phyloP scores from a whole-genome alignment of 2,797 vertebrate genomes.

The Sternotherus odoratus region DNA sequence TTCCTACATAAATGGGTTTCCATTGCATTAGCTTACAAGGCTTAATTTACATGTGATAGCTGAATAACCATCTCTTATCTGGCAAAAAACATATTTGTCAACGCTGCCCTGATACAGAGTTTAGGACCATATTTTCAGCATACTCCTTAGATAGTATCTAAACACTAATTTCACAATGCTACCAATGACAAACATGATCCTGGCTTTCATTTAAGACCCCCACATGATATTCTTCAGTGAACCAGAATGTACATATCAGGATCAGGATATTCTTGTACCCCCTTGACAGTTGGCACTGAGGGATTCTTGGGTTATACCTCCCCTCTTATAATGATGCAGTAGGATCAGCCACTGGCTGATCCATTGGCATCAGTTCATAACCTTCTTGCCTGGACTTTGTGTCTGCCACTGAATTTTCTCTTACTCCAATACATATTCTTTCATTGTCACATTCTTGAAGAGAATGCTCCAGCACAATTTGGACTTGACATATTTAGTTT shows the following conservation, averaged over 20 bases:
- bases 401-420: not conserved
- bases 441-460: not conserved
- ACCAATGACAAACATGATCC: not conserved
- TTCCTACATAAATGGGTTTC: not conserved
- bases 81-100: not conserved
- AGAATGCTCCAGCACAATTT: not conserved
- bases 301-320: too few relatives aligned
- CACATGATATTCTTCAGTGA: not conserved
- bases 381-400: not conserved
- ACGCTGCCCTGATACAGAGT: too few relatives aligned
- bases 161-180: not conserved
- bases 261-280: too few relatives aligned
- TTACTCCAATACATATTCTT: not conserved
- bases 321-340: too few relatives aligned
- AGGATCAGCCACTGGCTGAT: too few relatives aligned
- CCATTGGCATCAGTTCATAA: too few relatives aligned
- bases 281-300: too few relatives aligned
- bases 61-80: not conserved
- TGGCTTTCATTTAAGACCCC: not conserved
- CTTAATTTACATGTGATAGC: not conserved
- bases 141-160: not conserved
- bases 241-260: not conserved
- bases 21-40: not conserved
- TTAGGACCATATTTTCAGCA: too few relatives aligned
- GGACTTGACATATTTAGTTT: not conserved